Percentiles rank a stretch among this genome's conserved stretches.
Conservation (phyloP, 2,888 invertebrate species). For the Incurvaria masculella region DNA sequence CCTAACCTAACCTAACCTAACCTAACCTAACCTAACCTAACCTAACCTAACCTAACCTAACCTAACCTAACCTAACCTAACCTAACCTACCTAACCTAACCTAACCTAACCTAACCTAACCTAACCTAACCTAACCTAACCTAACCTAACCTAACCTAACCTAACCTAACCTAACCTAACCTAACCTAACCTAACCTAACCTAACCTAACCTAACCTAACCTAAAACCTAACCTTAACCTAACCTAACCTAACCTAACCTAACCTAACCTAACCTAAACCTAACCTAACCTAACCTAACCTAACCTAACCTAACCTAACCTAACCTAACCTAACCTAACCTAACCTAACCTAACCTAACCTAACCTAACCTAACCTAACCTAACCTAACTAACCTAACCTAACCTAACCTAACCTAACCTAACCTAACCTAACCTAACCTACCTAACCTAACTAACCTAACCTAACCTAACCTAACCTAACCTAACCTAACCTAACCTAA, state of each 20-base stretch:
- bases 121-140: background rate
- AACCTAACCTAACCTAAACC: no score
- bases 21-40: background rate
- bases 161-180: constrained; percentile 4
- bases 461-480: background rate
- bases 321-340: constrained; percentile 3
- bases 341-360: constrained; percentile 3
- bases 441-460: constrained; percentile 11
- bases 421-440: background rate
- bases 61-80: background rate
- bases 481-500: background rate
- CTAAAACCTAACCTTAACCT: no score
- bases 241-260: constrained; percentile 3
- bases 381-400: constrained; percentile 2
- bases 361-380: constrained; percentile 3
- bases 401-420: background rate
- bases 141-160: background rate
- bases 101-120: background rate
- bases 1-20: background rate
- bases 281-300: constrained; percentile 3
- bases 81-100: no score
- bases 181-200: constrained; percentile 4
- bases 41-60: background rate
- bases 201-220: constrained; percentile 3
- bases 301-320: constrained; percentile 3